A percentile compares a stretch with the other conserved stretches of the same genome.
These are phyloP conservation scores for Streptopelia turtur DNA, from an alignment of 2,797 vertebrate species.

Conservation along the genomic window DNA sequence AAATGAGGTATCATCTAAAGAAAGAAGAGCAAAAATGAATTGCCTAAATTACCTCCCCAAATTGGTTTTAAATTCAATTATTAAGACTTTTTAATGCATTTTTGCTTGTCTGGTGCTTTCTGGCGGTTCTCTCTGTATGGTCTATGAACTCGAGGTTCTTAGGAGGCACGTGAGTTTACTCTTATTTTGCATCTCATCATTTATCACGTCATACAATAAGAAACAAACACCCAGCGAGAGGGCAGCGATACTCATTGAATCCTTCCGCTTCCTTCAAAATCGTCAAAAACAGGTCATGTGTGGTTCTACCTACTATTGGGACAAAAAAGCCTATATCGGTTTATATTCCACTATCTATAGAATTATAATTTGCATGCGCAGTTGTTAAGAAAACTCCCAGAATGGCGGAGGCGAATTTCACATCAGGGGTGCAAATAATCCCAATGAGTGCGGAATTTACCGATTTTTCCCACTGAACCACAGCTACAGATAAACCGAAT, in stretches of 20 bases:
- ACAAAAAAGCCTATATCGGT: background rate
- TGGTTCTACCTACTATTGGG: background rate
- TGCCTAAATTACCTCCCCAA: background rate
- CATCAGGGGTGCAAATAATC: background rate
- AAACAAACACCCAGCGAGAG: slow-evolving; percentile 34
- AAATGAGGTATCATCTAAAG: background rate
- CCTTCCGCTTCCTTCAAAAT: background rate
- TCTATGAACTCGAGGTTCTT: background rate
- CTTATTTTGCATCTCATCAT: background rate
- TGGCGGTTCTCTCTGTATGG: background rate
- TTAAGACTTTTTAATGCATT: background rate
- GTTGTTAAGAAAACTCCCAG: background rate
- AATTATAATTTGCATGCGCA: background rate
- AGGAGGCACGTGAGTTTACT: background rate
- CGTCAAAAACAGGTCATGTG: background rate
- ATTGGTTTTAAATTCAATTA: background rate
- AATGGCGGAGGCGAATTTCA: background rate
- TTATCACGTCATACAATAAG: background rate
- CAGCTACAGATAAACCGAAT: background rate
- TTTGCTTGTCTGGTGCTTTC: background rate
- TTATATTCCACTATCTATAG: background rate
- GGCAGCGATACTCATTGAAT: slow-evolving; percentile 39
- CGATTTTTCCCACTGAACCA: background rate
- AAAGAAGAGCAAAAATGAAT: background rate
- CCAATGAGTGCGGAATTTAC: background rate